Evolutionary conservation across 2,888 invertebrate genomes (phyloP), one percentile per base, ranked within the genome.

Genomic region (Andrena flavipes): DNA sequence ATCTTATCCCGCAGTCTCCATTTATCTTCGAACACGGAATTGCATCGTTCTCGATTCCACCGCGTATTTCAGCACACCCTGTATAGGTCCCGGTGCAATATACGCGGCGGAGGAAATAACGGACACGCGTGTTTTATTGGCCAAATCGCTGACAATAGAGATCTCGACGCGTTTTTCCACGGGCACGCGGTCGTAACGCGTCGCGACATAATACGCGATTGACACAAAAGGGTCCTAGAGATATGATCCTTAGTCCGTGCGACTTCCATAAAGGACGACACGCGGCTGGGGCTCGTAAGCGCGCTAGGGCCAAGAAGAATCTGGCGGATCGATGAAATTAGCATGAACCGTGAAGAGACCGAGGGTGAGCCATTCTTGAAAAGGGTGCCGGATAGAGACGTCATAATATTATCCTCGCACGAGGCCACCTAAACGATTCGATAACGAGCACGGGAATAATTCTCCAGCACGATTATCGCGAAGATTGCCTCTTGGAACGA

Each of bases 221-320:
- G 62, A 64, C 74, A 76, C 65, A 84, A 86, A 80, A 83, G 86
- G 82, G 80, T 29, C 75, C 59, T 26, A 71, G 85, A 86, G 85
- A 86, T 88, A 88, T 86, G 83, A 88, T 88, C 84, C 79, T 79
- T 68, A 60, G 84, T 77, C 71, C 80, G 69, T 59, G 82, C 69
- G 54, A 48, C 48, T 63, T 42, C 77, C 69, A 84, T 77, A 79
- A 86, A 88, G 76, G 77, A 74, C 75, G 84, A 79, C 84, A 80
- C 80, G 76, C 77, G 79, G 69, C 76, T 68, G 62, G 75, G 67
- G 79, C 65, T 76, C 68, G 67, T 26, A 54, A 73, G 73, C 86
- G 54, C 73, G 72, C 29, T 56, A 62, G 51, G 71, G 67, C 68
- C 30, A 79, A 65, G 72, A 82, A 85, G 84, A 75, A 84, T 76